A percentile compares a stretch with the other conserved stretches of the same genome.
phyloP scores from a whole-genome alignment of 2,888 invertebrate genomes.

The Notodonta ziczac region DNA sequence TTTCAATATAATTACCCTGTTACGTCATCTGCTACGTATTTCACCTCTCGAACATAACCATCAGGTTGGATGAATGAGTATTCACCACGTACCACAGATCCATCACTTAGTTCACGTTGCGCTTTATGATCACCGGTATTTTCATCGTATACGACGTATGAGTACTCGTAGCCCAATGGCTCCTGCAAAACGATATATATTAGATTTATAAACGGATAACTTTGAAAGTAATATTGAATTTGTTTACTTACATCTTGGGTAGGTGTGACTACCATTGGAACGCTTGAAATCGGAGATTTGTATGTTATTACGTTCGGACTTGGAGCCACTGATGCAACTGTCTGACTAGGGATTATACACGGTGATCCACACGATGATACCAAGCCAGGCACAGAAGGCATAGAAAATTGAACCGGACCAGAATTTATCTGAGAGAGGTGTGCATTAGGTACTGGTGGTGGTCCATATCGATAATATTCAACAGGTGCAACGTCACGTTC shows the following conservation, averaged over 20 bases:
- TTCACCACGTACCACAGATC: conserved; percentile 79
- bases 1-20: conserved; percentile 62
- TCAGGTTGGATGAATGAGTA: conserved; percentile 83
- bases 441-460: conserved; percentile 43
- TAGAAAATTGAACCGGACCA: conserved; percentile 47
- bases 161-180: conserved; percentile 68
- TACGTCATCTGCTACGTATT: conserved; percentile 81
- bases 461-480: conserved; percentile 63
- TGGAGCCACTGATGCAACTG: conserved; percentile 47
- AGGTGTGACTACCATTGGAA: conserved; percentile 57
- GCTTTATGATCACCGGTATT: conserved; percentile 82
- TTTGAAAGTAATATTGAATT: background rate
- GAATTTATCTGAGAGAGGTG: conserved; percentile 57
- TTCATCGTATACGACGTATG: conserved; percentile 82
- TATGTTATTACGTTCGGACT: conserved; percentile 58
- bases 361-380: conserved; percentile 64
- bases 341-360: conserved; percentile 58
- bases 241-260: conserved; percentile 57
- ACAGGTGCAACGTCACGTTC: conserved; percentile 54
- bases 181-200: conserved; percentile 33
- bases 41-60: conserved; percentile 79
- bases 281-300: conserved; percentile 48
- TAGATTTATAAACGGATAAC: background rate
- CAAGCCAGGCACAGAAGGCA: conserved; percentile 46
- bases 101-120: conserved; percentile 81